A percentile compares a stretch with the other conserved stretches of the same genome.
Evolutionary conservation across 2,888 invertebrate genomes (phyloP).

Genomic region (Drosophila tanythrix): DNA sequence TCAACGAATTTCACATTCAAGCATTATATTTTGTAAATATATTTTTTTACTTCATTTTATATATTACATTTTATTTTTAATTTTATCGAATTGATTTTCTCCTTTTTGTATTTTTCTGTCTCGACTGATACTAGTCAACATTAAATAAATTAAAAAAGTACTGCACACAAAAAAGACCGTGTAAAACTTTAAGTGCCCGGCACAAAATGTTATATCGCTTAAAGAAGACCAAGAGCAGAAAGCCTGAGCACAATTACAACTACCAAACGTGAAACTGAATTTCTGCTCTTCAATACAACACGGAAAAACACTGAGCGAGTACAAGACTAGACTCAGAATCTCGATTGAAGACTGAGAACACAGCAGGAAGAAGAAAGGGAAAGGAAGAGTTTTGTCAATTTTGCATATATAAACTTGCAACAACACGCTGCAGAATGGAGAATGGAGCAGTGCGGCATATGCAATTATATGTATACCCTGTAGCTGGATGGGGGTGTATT

Average conservation of each 20-base stretch:
- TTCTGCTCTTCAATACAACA: background rate
- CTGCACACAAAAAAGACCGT: background rate
- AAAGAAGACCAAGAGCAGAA: background rate
- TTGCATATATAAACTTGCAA: slow-evolving; percentile 20
- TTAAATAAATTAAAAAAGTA: background rate
- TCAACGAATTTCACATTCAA: background rate
- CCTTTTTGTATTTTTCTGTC: background rate
- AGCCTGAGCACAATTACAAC: background rate
- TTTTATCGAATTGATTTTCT: background rate
- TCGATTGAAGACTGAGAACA: background rate
- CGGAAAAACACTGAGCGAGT: background rate
- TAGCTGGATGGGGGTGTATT: slow-evolving; percentile 40
- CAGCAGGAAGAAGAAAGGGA: background rate
- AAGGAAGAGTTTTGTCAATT: slow-evolving; percentile 10
- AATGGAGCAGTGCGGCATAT: slow-evolving; percentile 29
- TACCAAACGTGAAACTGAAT: background rate
- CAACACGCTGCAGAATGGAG: slow-evolving; percentile 23
- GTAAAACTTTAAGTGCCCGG: background rate
- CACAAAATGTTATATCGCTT: background rate
- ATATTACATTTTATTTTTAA: background rate
- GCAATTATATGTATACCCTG: slow-evolving; percentile 51
- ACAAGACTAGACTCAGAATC: slow-evolving; percentile 1
- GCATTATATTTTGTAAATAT: background rate
- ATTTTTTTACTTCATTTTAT: background rate
- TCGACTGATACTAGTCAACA: background rate